phyloP scores from a whole-genome alignment of 2,113 vertebrate genomes.

The Tragelaphus strepsiceros region DNA sequence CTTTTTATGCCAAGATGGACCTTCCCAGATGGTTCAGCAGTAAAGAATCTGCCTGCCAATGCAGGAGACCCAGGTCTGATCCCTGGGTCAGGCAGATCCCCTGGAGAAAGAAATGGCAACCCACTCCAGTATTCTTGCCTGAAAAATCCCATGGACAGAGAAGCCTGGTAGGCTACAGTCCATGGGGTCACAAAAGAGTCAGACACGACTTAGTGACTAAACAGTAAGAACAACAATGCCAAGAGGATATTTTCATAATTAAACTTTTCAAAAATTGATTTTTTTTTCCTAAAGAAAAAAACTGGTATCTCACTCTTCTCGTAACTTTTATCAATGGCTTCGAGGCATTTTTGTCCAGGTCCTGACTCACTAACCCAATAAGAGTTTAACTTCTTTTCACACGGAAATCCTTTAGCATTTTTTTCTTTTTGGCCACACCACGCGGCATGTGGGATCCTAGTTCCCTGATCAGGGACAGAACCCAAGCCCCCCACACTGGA shows the following conservation, averaged over 20 bases:
- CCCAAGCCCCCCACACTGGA: not conserved
- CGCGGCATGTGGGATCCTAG: not conserved
- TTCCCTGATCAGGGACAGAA: not conserved
- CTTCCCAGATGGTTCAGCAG: not conserved
- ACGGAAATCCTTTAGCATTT: not conserved
- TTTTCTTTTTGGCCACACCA: not conserved
- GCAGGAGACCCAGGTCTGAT: not conserved
- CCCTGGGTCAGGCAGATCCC: not conserved
- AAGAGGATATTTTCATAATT: not conserved
- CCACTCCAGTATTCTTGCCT: not conserved
- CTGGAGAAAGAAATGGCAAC: not conserved
- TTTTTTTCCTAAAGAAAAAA: not conserved
- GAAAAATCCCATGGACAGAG: not conserved
- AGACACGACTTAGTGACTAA: not conserved
- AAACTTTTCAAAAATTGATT: not conserved
- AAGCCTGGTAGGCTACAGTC: not conserved
- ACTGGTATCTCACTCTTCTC: not conserved
- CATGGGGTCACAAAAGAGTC: not conserved
- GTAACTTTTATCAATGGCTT: not conserved
- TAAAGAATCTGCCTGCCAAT: not conserved
- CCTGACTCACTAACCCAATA: not conserved
- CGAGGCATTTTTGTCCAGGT: not conserved
- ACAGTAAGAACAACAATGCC: not conserved
- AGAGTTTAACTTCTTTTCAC: not conserved
- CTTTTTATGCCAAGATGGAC: not conserved